phyloP scores from a whole-genome alignment of 2,888 invertebrate genomes.

The Oscheius onirici region DNA sequence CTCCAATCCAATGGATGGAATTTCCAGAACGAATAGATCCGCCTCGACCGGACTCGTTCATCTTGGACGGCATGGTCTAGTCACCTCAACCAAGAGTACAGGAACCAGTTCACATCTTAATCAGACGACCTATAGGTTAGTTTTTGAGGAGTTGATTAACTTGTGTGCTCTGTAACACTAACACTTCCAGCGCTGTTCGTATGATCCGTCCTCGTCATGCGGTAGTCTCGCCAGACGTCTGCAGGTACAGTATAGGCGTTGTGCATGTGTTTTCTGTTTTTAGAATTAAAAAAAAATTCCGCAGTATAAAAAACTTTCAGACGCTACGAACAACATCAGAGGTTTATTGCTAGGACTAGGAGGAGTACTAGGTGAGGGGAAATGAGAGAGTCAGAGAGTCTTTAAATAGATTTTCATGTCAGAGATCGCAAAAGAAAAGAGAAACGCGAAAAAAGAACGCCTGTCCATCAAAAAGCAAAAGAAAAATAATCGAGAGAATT shows the following conservation, averaged over 20 bases:
- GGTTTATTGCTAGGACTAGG: conserved; percentile 53
- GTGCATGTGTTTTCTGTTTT: not conserved
- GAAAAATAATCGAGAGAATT: no score
- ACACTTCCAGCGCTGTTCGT: conserved; percentile 56
- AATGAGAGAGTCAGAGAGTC: not conserved
- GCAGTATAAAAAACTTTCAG: conserved; percentile 28
- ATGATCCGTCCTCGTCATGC: conserved; percentile 68
- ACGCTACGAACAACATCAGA: conserved; percentile 63
- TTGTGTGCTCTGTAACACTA: not conserved
- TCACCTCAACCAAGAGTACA: conserved; percentile 48
- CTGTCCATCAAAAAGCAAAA: no score
- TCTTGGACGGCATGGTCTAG: conserved; percentile 41
- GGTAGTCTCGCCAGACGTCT: conserved; percentile 67
- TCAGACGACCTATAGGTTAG: conserved; percentile 47
- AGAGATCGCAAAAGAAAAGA: no score
- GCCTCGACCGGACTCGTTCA: conserved; percentile 56
- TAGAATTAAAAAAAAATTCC: not conserved
- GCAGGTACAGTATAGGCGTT: conserved; percentile 31
- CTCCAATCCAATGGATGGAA: conserved; percentile 24
- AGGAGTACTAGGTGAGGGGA: conserved; percentile 52
- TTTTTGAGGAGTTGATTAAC: no score
- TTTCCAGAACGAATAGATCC: conserved; percentile 37
- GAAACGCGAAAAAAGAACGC: no score
- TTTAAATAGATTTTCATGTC: not conserved
- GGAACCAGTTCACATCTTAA: conserved; percentile 34